Evolutionary conservation across 2,113 vertebrate genomes (phyloP), one percentile per base, ranked within the genome.

Genomic region (Apeltes quadracus): DNA sequence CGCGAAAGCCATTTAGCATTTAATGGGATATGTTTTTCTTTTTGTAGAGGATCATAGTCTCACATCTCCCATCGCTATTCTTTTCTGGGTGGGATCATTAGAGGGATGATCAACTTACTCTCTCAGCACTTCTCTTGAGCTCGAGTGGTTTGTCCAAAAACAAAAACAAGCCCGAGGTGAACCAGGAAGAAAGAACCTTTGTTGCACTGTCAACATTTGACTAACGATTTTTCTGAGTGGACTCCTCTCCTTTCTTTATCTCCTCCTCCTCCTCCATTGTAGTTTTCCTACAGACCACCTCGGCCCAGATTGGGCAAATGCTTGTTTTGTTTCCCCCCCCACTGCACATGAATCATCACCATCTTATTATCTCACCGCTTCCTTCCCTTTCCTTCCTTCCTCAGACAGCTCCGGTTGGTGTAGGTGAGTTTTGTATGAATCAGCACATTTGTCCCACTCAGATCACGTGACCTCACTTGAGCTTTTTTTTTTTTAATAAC

Each of bases 181-280:
- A 81, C 29, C 34, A 55, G 20, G 32, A 76, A 55, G 75, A 61
- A n/a, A 25, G 41, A 83, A 68, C 58, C 61, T 79, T 79, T 75
- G 56, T 78, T 89, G 79, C 76, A 36, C 62, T 75, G 72, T 86
- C 77, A 84, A 87, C 69, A 77, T 83, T 67, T 82, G 72, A 82
- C 69, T 58, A 66, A 75, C 62, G 59, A 55, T 75, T 66, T 16
- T 41, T 69, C 66, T 63, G 50, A 59, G 62, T 27, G 27, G n/a
- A 48, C 50, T 77, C 75, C 46, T 72, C 69, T 16, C 11, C 27
- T 66, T 8, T 71, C 56, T 75, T 86, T 55, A 54, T 83, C 27
- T 51, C 14, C 78, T 29, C 14, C 27, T 64, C 27, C 51, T 34
- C 55, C 14, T 59, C 57, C 44, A 66, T 76, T 63, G 29, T 62